Conservation (phyloP, 2,797 vertebrate genomes). For the Amazona ochrocephala region DNA sequence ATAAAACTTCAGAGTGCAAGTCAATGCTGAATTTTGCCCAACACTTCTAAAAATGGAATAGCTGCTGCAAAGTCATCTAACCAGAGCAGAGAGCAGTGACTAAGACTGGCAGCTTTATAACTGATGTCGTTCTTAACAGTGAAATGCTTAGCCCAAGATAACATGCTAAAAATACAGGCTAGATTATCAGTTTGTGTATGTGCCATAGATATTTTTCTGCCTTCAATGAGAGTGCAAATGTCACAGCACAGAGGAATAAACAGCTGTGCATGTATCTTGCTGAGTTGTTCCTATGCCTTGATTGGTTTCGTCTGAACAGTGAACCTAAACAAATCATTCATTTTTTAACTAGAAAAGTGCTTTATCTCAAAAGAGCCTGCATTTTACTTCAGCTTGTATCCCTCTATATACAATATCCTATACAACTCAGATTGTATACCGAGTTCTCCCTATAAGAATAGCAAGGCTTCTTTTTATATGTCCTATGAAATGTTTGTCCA, state of each 20-base stretch:
- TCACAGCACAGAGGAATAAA: neutral
- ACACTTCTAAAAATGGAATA: neutral
- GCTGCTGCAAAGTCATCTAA: neutral
- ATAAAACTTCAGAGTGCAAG: neutral
- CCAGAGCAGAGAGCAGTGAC: neutral
- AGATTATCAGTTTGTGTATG: neutral
- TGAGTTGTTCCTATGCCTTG: neutral
- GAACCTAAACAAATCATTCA: neutral
- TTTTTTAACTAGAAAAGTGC: neutral
- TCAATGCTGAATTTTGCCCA: neutral
- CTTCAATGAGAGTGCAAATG: neutral
- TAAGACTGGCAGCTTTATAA: neutral
- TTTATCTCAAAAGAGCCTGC: neutral
- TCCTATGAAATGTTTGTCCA: neutral
- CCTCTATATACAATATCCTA: neutral
- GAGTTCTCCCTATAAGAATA: neutral
- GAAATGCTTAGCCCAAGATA: neutral
- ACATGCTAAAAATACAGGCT: neutral
- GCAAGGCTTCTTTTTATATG: neutral
- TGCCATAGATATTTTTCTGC: neutral
- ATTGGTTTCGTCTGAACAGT: neutral
- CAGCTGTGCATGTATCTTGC: neutral
- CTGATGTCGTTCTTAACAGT: neutral
- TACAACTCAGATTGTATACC: neutral
- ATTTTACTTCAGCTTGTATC: neutral